These are phyloP conservation scores for Glyphotaelius pellucidus DNA, from an alignment of 2,888 invertebrate species.

Conservation along the genomic window DNA sequence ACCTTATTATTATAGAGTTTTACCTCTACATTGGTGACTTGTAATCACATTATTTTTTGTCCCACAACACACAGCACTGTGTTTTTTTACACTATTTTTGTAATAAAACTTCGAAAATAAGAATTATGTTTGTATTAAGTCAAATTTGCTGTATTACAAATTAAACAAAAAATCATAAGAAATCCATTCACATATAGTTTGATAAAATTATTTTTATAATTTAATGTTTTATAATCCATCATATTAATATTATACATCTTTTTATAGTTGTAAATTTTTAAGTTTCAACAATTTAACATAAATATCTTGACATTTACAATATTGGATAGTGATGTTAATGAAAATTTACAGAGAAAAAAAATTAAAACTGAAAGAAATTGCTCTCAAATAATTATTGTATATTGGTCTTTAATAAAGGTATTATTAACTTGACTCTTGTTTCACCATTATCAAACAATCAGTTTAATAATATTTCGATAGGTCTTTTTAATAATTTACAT, in stretches of 20 bases:
- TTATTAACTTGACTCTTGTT: neutral
- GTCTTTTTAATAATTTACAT: neutral
- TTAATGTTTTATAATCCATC: neutral
- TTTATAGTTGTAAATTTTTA: conserved; percentile 28
- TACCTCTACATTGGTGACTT: no score
- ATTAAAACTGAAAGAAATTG: neutral
- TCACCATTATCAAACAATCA: neutral
- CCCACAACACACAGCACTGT: no score
- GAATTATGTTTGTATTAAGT: conserved; percentile 38
- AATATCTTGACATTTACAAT: neutral
- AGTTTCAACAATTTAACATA: conserved; percentile 16
- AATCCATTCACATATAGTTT: conserved; percentile 24
- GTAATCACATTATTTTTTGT: no score
- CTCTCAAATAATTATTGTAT: neutral
- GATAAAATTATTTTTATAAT: neutral
- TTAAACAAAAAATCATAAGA: conserved; percentile 42
- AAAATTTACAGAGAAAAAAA: neutral
- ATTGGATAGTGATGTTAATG: neutral
- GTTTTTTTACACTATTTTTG: neutral
- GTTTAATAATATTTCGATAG: neutral
- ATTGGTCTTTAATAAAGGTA: neutral
- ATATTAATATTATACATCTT: neutral
- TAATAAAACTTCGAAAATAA: neutral
- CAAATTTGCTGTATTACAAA: conserved; percentile 46
- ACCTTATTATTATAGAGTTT: no score